Percentiles rank a stretch among this genome's conserved stretches.
These are phyloP conservation scores for Abramis brama DNA, from an alignment of 2,113 vertebrate genomes.

Conservation along the genomic window DNA sequence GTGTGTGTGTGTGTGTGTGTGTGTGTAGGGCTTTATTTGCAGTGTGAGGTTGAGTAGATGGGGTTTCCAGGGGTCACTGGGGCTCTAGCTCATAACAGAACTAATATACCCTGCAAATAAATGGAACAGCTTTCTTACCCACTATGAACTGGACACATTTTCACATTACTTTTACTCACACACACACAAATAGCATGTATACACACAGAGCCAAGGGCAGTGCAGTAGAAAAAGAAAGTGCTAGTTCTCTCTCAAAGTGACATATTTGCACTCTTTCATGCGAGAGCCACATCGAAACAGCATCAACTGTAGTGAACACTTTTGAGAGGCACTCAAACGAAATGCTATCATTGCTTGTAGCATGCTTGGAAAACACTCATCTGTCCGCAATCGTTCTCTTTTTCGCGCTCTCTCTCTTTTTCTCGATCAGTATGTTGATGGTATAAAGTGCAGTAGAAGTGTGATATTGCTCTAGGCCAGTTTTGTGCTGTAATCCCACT, in stretches of 20 bases:
- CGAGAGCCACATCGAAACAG: slow-evolving; percentile 26
- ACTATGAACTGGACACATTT: slow-evolving; percentile 23
- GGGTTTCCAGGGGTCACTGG: slow-evolving; percentile 22
- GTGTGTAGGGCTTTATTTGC: slow-evolving; percentile 31
- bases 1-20: slow-evolving; percentile 1
- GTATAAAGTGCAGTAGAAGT: slow-evolving; percentile 18
- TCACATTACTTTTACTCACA: slow-evolving; percentile 43
- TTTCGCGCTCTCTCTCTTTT: background rate
- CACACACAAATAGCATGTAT: slow-evolving; percentile 3
- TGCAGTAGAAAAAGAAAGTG: background rate
- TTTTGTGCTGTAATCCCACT: slow-evolving; percentile 25
- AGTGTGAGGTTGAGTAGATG: slow-evolving; percentile 6
- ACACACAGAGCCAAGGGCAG: slow-evolving; percentile 25
- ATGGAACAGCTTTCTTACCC: slow-evolving; percentile 34
- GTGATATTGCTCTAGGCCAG: slow-evolving; percentile 39
- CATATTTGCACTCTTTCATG: slow-evolving; percentile 27
- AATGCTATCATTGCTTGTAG: slow-evolving; percentile 27
- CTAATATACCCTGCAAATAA: slow-evolving; percentile 34
- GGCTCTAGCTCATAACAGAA: slow-evolving; percentile 14
- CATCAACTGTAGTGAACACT: slow-evolving; percentile 10
- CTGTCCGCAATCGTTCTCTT: background rate
- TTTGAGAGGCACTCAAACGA: slow-evolving; percentile 34
- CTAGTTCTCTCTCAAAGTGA: slow-evolving; percentile 15
- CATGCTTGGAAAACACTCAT: slow-evolving; percentile 17
- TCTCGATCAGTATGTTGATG: background rate